Conservation (phyloP, 2,888 invertebrate species). For the Acholoe squamosa region DNA sequence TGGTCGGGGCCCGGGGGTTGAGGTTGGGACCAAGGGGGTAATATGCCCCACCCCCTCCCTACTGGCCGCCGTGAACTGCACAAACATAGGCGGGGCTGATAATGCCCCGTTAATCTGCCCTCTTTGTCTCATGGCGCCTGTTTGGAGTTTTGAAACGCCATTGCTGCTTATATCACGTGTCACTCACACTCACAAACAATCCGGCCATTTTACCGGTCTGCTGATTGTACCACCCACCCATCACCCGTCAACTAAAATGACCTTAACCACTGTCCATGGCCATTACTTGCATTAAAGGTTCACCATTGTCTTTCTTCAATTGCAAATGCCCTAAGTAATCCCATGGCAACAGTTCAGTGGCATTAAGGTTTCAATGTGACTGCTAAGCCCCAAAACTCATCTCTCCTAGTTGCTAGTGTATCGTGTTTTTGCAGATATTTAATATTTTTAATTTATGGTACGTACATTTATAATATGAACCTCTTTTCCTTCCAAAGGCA, state of each 20-base stretch:
- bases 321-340: too few species aligned
- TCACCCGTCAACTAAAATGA: background rate
- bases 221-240: background rate
- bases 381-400: too few species aligned
- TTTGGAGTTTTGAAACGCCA: background rate
- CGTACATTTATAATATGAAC: too few species aligned
- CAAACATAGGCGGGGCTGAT: constrained; percentile 43
- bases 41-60: background rate
- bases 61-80: background rate
- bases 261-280: too few species aligned
- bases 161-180: background rate
- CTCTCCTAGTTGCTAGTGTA: too few species aligned
- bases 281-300: too few species aligned
- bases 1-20: constrained; percentile 10
- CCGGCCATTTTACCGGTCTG: constrained; percentile 2
- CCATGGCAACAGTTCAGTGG: too few species aligned
- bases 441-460: too few species aligned
- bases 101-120: background rate
- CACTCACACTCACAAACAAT: background rate
- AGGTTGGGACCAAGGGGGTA: constrained; percentile 18
- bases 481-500: too few species aligned
- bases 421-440: too few species aligned
- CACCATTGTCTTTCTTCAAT: too few species aligned
- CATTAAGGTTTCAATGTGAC: too few species aligned
- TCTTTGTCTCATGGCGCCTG: constrained; percentile 33